Base-by-base conservation (phyloP, 2,113 vertebrate genomes). In the Oenanthe oenanthe region DNA sequence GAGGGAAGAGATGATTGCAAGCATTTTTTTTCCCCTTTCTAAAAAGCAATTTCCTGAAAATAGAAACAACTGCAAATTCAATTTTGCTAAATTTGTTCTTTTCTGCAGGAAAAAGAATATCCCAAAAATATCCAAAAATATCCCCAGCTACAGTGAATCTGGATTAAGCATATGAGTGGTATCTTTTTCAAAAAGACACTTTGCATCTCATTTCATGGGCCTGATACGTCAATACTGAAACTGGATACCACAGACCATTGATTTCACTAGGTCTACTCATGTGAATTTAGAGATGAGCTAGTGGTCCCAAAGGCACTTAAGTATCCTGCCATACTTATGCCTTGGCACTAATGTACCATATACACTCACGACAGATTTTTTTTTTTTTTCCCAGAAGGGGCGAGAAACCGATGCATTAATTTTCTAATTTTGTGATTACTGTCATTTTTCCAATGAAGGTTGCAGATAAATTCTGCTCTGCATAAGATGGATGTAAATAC, bases 291-390 rank as follows among this genome's bases (percentile, higher is more conserved):
- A 92, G 78, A 94, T 61, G 83, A 94, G 85, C 50, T 87, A 82
- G 20, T 73, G 77, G 88, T 95, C 96, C 77, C 95, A 96, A 81
- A 94, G 80, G 93, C 80, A 92, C 89, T 97, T 78, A 90, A 71
- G 42, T 77, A 65, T 65, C 92, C 85, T 77, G 80, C 94, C 79
- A 77, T 76, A 93, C 36, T 81, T 82, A 81, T 45, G 88, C 53
- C 50, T 78, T 84, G 61, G 81, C 85, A 94, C 77, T 93, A 93
- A 95, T 93, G 91, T 53, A 88, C 66, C n/a, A n/a, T 81, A 51
- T 20, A 91, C 65, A 66, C 21, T 77, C 51, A 71, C n/a, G 67
- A 58, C 43, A 92, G 66, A 51, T 68, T n/a, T 20, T 79, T 81
- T 66, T 60, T n/a, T n/a, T 60, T 71, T 88, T 61, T 9, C 47